Evolutionary conservation across 2,888 invertebrate species (phyloP).

Genomic region (Pseudeuparius sepicola): DNA sequence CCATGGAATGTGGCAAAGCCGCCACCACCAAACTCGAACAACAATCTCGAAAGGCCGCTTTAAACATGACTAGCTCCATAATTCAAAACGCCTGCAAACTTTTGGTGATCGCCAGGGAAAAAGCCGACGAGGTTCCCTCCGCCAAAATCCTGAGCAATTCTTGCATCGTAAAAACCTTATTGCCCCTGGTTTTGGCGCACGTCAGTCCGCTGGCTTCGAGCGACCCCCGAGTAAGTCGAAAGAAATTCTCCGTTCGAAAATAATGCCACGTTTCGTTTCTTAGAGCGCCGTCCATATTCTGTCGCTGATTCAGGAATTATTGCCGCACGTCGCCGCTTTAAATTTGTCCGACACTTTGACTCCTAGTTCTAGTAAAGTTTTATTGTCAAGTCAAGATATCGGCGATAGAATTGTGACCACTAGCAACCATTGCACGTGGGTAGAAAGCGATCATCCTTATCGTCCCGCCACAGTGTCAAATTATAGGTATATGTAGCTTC

Average conservation of each 20-base stretch:
- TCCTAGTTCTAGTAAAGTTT: conserved; percentile 30
- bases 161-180: conserved; percentile 57
- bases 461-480: conserved; percentile 78
- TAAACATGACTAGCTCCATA: conserved; percentile 68
- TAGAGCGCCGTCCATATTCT: conserved; percentile 80
- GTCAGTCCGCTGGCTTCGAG: conserved; percentile 70
- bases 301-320: conserved; percentile 73
- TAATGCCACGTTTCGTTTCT: conserved; percentile 27
- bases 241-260: not conserved
- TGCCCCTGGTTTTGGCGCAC: conserved; percentile 79
- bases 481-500: conserved; percentile 58
- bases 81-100: conserved; percentile 68
- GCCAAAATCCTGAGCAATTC: conserved; percentile 49
- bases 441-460: conserved; percentile 97
- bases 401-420: conserved; percentile 47
- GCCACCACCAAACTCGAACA: conserved; percentile 36
- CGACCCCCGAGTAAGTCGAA: conserved; percentile 64
- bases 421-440: conserved; percentile 79
- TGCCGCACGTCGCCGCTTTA: conserved; percentile 80
- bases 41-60: conserved; percentile 58
- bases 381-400: conserved; percentile 28
- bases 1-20: conserved; percentile 35
- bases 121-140: conserved; percentile 49
- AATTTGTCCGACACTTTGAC: conserved; percentile 45
- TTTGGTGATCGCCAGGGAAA: conserved; percentile 65